These are phyloP conservation scores for Aphelenchoides bicaudatus DNA, from an alignment of 2,888 invertebrate species.

Conservation along the genomic window DNA sequence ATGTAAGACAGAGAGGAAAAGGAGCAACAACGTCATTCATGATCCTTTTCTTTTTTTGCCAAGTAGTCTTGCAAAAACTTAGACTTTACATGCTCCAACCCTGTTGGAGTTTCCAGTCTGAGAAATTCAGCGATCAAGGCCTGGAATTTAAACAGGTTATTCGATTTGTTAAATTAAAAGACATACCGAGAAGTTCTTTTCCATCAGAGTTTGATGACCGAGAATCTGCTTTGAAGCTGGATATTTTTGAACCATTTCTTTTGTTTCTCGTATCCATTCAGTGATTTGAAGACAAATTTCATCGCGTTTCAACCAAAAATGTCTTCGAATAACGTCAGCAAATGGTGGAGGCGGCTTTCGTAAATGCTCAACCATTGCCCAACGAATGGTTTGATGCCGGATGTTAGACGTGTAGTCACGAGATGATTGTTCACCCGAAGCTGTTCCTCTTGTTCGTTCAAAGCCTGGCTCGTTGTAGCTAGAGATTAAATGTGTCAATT, in stretches of 20 bases:
- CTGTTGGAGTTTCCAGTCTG: conserved; percentile 10
- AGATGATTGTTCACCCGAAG: conserved; percentile 48
- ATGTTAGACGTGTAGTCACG: conserved; percentile 51
- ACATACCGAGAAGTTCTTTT: conserved; percentile 12
- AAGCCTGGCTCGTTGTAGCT: conserved; percentile 69
- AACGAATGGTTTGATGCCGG: conserved; percentile 33
- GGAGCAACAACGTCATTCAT: too few species aligned
- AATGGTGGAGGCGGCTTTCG: conserved; percentile 37
- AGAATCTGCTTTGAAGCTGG: conserved; percentile 8
- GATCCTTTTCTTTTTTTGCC: background rate
- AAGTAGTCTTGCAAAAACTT: conserved; percentile 4
- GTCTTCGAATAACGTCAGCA: conserved; percentile 81
- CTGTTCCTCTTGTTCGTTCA: conserved; percentile 61
- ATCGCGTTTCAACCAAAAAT: conserved; percentile 88
- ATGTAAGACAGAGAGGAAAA: too few species aligned
- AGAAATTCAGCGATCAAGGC: conserved; percentile 6
- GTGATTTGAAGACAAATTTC: conserved; percentile 77
- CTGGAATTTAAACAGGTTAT: background rate
- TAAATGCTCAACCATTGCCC: conserved; percentile 55
- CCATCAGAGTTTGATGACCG: conserved; percentile 10
- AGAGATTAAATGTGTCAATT: too few species aligned
- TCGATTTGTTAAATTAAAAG: background rate
- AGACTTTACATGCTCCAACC: conserved; percentile 10
- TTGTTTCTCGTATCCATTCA: conserved; percentile 23
- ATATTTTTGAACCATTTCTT: conserved; percentile 15